A percentile compares a stretch with the other conserved stretches of the same genome.
Conservation (phyloP, 1,140 invertebrate genomes). For the Parapsyche elsis region DNA sequence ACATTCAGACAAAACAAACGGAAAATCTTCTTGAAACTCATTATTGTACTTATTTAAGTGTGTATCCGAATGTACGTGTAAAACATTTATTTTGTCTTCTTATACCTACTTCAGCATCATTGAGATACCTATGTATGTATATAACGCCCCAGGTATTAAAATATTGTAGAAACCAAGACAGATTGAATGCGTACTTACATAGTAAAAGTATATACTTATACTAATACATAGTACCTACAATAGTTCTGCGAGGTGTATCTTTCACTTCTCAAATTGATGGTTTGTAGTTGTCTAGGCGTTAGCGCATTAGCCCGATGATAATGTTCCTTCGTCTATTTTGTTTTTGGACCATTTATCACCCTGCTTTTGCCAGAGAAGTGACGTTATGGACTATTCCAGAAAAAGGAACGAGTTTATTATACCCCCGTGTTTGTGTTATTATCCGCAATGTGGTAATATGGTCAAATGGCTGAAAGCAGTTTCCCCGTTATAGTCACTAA, state of each 20-base stretch:
- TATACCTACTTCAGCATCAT: too few relatives aligned
- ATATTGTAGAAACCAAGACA: too few relatives aligned
- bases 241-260: not conserved
- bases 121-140: too few relatives aligned
- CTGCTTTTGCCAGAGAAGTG: constrained; percentile 7
- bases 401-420: constrained; percentile 34
- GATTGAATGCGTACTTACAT: too few relatives aligned
- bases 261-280: constrained; percentile 27
- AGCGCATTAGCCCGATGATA: constrained; percentile 26
- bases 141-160: too few relatives aligned
- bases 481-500: too few relatives aligned
- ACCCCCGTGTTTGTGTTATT: not conserved
- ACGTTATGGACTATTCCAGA: constrained; percentile 26
- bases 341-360: constrained; percentile 35
- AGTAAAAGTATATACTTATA: too few relatives aligned
- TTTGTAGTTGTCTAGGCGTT: not conserved
- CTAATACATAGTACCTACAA: too few relatives aligned
- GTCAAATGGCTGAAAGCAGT: too few relatives aligned
- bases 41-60: not conserved
- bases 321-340: constrained; percentile 26
- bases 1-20: constrained; percentile 6
- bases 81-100: too few relatives aligned
- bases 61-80: too few relatives aligned
- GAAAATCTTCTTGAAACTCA: constrained; percentile 2
- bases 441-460: too few relatives aligned